Conservation (phyloP, 2,797 vertebrate species). For the Melanitta fusca region DNA sequence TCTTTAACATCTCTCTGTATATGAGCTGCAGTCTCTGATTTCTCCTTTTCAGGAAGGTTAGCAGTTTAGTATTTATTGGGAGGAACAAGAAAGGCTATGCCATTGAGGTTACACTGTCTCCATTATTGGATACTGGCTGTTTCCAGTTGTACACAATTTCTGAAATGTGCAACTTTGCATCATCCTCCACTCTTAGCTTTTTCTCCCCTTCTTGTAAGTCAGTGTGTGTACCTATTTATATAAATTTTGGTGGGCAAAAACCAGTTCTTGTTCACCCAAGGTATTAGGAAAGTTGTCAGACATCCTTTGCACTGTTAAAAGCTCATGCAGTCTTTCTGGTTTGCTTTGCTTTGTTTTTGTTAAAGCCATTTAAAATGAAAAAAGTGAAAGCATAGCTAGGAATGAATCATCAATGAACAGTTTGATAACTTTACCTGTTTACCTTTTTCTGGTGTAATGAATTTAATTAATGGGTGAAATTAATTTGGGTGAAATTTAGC, state of each 20-base stretch:
- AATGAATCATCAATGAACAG: not conserved
- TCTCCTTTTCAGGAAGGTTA: not conserved
- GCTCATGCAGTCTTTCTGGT: not conserved
- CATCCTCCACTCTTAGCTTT: not conserved
- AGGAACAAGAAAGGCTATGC: not conserved
- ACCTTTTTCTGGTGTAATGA: too few species aligned
- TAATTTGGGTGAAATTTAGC: not conserved
- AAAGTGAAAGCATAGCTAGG: not conserved
- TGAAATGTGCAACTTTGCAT: not conserved
- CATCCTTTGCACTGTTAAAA: not conserved
- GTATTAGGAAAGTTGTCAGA: not conserved
- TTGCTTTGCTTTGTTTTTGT: not conserved
- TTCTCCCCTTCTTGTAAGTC: not conserved
- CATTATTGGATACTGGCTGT: not conserved
- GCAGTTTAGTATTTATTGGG: not conserved
- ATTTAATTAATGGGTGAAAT: too few species aligned
- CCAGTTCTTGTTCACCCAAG: not conserved
- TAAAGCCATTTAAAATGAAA: not conserved
- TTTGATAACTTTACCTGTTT: not conserved
- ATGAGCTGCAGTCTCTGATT: not conserved
- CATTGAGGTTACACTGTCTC: not conserved
- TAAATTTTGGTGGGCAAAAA: not conserved
- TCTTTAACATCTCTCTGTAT: not conserved
- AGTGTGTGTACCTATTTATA: not conserved
- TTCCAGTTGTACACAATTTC: not conserved